Evolutionary conservation across 2,797 vertebrate genomes (phyloP).

Genomic region (Oreortyx pictus): DNA sequence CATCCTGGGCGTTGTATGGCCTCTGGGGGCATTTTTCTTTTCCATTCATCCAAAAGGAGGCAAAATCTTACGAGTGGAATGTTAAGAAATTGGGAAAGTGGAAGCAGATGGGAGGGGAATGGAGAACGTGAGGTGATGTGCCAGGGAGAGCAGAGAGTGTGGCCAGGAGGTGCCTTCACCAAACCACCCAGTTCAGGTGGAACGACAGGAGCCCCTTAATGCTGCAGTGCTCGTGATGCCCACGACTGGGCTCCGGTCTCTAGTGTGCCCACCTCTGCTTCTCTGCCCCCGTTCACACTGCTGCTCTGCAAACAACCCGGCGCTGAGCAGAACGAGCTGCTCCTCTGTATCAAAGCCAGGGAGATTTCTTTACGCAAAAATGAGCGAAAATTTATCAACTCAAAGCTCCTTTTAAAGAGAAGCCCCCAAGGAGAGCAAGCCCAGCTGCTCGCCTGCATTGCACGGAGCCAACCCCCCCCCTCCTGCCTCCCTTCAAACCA

Average conservation of each 20-base stretch:
- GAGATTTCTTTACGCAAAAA: not conserved
- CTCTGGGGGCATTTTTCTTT: not conserved
- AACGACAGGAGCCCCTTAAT: not conserved
- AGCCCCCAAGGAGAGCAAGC: slow-evolving; percentile 43
- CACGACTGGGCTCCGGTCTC: not conserved
- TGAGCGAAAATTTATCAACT: not conserved
- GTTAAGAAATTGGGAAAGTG: not conserved
- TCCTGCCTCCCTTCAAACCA: not conserved
- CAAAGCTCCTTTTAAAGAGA: slow-evolving; percentile 54
- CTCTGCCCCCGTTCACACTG: not conserved
- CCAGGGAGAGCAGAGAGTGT: not conserved
- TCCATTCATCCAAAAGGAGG: not conserved
- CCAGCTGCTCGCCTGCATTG: slow-evolving; percentile 28
- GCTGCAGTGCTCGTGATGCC: not conserved
- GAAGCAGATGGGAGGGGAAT: slow-evolving; percentile 41
- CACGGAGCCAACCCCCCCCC: not conserved
- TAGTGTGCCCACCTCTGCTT: not conserved
- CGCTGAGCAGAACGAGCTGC: not conserved
- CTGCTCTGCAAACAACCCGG: not conserved
- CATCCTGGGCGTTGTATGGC: not conserved
- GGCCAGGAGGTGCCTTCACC: not conserved
- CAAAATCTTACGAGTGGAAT: not conserved
- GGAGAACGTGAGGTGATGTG: not conserved
- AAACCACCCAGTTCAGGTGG: not conserved
- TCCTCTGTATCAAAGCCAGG: slow-evolving; percentile 10